Evolutionary conservation across 2,113 vertebrate species (phyloP).

Genomic region (Cichladusa arquata): DNA sequence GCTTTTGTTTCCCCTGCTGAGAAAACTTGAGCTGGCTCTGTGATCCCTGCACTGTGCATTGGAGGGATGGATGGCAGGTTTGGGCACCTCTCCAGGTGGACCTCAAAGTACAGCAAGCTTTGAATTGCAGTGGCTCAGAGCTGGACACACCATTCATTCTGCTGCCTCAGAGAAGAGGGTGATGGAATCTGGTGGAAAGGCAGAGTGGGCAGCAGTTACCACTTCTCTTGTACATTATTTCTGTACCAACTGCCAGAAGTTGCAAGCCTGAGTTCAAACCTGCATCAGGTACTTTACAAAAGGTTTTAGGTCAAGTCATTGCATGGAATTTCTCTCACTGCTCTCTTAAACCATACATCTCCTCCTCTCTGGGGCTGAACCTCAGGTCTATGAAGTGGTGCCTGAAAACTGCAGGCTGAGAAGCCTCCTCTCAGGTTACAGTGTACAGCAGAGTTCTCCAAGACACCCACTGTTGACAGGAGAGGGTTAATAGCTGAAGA

Average conservation of each 20-base stretch:
- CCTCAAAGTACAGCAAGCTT: background rate
- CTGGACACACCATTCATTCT: fast-evolving
- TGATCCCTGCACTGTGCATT: background rate
- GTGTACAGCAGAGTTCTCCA: fast-evolving
- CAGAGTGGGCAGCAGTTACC: background rate
- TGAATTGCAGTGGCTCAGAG: background rate
- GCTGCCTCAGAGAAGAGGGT: background rate
- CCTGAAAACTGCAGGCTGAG: background rate
- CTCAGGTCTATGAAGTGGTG: background rate
- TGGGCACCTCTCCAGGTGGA: background rate
- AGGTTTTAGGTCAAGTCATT: background rate
- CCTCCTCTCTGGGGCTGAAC: background rate
- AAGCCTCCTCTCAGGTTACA: background rate
- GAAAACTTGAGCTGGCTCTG: background rate
- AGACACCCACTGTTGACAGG: background rate
- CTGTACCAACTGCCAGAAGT: background rate
- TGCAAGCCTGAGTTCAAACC: background rate
- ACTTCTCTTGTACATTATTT: background rate
- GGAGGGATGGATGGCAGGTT: background rate
- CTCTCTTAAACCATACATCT: background rate
- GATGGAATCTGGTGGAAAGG: background rate
- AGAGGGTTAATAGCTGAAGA: background rate
- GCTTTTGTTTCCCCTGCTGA: background rate
- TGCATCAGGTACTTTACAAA: background rate
- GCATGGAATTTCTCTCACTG: background rate